Evolutionary conservation across 2,797 vertebrate genomes (phyloP).

Genomic region (Gastrophryne carolinensis): DNA sequence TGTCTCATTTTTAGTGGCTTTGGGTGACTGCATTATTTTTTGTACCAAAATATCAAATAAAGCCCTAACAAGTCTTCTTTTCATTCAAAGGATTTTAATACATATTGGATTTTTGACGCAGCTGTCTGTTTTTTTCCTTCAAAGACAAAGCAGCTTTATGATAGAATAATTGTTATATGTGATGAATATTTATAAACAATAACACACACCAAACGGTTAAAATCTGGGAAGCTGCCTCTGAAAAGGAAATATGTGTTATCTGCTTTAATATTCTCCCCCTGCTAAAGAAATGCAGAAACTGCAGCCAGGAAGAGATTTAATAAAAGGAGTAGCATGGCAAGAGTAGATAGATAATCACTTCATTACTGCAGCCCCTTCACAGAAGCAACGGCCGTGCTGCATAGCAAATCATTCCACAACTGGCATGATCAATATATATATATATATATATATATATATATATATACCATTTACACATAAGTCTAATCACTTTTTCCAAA

Average conservation of each 20-base stretch:
- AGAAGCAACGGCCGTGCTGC: background rate
- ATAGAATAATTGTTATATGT: background rate
- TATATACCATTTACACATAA: background rate
- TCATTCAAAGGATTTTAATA: background rate
- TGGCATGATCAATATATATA: background rate
- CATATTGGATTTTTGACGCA: background rate
- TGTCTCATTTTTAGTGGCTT: background rate
- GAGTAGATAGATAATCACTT: conserved; percentile 35
- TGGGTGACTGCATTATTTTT: background rate
- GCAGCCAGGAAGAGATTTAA: conserved; percentile 28
- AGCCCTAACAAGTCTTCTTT: background rate
- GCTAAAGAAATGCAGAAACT: conserved; percentile 42
- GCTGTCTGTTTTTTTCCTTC: background rate
- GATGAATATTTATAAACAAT: conserved; percentile 23
- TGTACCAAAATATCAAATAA: background rate
- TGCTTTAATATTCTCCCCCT: conserved; percentile 21
- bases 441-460: background rate
- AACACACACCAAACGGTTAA: background rate
- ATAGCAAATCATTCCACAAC: conserved; percentile 2
- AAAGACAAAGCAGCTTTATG: background rate
- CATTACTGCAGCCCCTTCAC: conserved; percentile 19
- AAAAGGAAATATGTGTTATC: conserved; percentile 27
- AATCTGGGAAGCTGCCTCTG: background rate
- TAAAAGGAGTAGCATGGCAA: conserved; percentile 12
- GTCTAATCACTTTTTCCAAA: no score